Percentiles rank a stretch among this genome's conserved stretches.
Conservation (phyloP, 2,888 invertebrate genomes). For the Eristalis intricaria region DNA sequence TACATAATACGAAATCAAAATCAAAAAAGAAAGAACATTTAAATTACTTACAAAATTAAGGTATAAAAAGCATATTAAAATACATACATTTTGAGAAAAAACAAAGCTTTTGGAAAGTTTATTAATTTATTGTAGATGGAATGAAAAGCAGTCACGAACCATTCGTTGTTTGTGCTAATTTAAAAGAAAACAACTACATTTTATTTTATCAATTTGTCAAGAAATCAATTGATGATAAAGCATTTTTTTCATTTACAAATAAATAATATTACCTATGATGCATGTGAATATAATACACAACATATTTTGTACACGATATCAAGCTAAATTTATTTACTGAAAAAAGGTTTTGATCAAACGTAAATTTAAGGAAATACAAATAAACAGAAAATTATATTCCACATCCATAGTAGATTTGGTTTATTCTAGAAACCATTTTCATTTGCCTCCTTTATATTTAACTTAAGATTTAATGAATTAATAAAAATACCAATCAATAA, state of each 20-base stretch:
- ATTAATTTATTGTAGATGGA: constrained; percentile 33
- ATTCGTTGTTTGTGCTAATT: constrained; percentile 60
- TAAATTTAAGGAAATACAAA: not conserved
- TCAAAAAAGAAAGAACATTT: constrained; percentile 64
- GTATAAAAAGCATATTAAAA: constrained; percentile 25
- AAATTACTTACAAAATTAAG: constrained; percentile 48
- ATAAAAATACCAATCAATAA: constrained; percentile 12
- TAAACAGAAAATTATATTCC: not conserved
- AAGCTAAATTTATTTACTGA: constrained; percentile 59
- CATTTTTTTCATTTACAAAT: constrained; percentile 9
- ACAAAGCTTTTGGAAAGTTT: constrained; percentile 48
- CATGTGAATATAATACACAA: constrained; percentile 62
- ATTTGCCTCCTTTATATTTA: not conserved
- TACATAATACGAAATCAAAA: constrained; percentile 68
- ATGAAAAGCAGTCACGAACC: constrained; percentile 53
- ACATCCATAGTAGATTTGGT: not conserved
- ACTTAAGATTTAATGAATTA: constrained; percentile 5
- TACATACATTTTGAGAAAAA: constrained; percentile 41
- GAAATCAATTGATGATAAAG: constrained; percentile 32
- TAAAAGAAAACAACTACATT: constrained; percentile 9
- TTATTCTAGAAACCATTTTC: not conserved
- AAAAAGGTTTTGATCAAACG: constrained; percentile 24
- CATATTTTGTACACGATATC: constrained; percentile 67
- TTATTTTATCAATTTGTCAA: constrained; percentile 52
- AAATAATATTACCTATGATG: constrained; percentile 59